These are phyloP conservation scores for Cosmorhoe ocellata DNA, from an alignment of 2,888 invertebrate genomes.

Conservation along the genomic window DNA sequence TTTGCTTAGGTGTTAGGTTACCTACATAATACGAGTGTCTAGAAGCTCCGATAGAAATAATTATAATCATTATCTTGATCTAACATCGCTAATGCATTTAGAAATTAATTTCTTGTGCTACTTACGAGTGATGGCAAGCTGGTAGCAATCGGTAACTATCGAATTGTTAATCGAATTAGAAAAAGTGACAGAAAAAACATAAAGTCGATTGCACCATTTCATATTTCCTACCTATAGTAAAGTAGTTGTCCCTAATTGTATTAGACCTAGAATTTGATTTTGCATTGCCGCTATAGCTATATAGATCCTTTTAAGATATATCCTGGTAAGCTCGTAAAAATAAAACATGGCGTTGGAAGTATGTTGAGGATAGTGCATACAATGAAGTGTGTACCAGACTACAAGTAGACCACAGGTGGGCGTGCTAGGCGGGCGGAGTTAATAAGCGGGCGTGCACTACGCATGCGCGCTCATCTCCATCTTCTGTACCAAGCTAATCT, in stretches of 20 bases:
- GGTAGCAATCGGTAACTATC: no score
- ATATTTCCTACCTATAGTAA: background rate
- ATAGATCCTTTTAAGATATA: no score
- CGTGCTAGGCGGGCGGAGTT: constrained; percentile 71
- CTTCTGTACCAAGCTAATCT: constrained; percentile 49
- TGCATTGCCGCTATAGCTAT: no score
- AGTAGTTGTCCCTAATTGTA: background rate
- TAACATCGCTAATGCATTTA: constrained; percentile 16
- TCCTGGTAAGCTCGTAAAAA: no score
- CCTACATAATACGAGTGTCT: constrained; percentile 14
- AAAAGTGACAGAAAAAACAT: background rate
- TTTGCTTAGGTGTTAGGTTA: constrained; percentile 38
- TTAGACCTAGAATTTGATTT: no score
- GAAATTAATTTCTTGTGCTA: constrained; percentile 13
- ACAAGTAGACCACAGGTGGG: constrained; percentile 77
- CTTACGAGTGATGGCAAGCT: background rate
- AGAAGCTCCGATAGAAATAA: constrained; percentile 14
- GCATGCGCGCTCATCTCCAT: constrained; percentile 65
- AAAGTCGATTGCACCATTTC: constrained; percentile 1
- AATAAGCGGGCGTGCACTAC: constrained; percentile 64
- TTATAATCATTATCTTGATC: constrained; percentile 8
- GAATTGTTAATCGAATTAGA: constrained; percentile 1
- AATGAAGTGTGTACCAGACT: constrained; percentile 36
- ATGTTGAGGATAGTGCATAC: constrained; percentile 8
- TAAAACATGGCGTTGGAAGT: no score